These are phyloP conservation scores for Oscheius sp. DNA, from an alignment of 1,140 invertebrate genomes.

Conservation along the genomic window DNA sequence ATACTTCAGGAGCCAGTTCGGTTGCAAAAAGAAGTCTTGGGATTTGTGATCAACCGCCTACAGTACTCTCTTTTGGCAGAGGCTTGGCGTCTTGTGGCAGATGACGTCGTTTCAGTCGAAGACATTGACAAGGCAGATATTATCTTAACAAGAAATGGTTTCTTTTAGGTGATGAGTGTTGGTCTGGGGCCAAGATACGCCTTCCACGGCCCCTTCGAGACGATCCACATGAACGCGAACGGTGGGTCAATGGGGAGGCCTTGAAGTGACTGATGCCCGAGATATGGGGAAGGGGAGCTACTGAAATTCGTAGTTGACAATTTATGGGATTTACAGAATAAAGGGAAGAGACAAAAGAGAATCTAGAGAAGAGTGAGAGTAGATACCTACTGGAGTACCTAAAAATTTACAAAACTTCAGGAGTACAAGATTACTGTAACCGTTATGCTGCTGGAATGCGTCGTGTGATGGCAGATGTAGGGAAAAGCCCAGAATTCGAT, in stretches of 20 bases:
- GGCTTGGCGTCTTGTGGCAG: constrained; percentile 81
- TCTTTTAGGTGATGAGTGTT: constrained; percentile 74
- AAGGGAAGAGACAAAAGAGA: background rate
- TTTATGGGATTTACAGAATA: background rate
- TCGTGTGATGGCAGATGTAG: constrained; percentile 26
- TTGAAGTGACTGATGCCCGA: background rate
- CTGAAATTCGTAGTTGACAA: background rate
- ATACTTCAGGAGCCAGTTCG: constrained; percentile 70
- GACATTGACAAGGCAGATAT: constrained; percentile 79
- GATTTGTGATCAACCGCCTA: constrained; percentile 88
- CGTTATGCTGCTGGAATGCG: constrained; percentile 14
- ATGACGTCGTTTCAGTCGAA: constrained; percentile 77
- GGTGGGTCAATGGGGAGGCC: constrained; percentile 64
- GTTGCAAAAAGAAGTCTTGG: constrained; percentile 79
- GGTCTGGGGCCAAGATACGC: constrained; percentile 91
- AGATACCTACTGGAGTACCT: background rate
- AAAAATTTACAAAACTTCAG: background rate
- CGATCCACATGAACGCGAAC: constrained; percentile 88
- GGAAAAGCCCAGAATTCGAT: constrained; percentile 20
- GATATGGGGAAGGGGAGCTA: constrained; percentile 1
- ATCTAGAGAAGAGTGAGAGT: too few species aligned
- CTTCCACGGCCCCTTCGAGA: constrained; percentile 87
- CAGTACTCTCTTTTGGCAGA: constrained; percentile 94
- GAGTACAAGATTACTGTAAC: constrained; percentile 9
- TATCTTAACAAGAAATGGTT: background rate